phyloP scores from a whole-genome alignment of 92 coral and sea anemone species.

The Porites lobata region DNA sequence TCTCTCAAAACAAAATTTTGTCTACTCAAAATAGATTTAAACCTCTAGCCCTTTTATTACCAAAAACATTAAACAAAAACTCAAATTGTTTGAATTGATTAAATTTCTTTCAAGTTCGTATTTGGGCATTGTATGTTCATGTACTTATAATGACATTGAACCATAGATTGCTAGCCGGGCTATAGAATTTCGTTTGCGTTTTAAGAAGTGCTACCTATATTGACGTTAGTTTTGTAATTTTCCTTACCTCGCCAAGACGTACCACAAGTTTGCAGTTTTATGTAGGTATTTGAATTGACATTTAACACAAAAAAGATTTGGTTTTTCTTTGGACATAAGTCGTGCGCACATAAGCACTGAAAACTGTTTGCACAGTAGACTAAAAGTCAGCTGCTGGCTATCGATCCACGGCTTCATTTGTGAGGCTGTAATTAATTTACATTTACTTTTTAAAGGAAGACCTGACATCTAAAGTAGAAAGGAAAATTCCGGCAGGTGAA shows the following conservation, averaged over 20 bases:
- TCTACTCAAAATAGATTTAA: not conserved
- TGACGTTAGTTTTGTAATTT: not conserved
- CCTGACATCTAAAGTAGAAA: not conserved
- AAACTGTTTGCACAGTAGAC: not conserved
- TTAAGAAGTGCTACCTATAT: not conserved
- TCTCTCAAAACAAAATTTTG: not conserved
- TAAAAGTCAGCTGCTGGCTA: conserved; percentile 10
- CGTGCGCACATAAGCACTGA: not conserved
- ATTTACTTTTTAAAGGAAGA: conserved; percentile 14
- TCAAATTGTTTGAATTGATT: not conserved
- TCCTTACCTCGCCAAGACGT: not conserved
- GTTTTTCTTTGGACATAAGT: not conserved
- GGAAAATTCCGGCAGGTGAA: conserved; percentile 21
- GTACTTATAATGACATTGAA: not conserved
- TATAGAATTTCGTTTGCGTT: not conserved
- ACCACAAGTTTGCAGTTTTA: too few relatives aligned
- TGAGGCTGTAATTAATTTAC: conserved; percentile 18
- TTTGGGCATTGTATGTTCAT: conserved; percentile 24
- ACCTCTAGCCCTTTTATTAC: not conserved
- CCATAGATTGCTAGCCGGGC: not conserved
- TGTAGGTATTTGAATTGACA: not conserved
- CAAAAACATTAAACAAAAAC: not conserved
- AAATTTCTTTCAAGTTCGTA: not conserved
- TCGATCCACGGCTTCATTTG: not conserved
- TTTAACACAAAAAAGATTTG: not conserved